These are phyloP conservation scores for Vanessa atalanta DNA, from an alignment of 1,140 invertebrate genomes.

Conservation along the genomic window DNA sequence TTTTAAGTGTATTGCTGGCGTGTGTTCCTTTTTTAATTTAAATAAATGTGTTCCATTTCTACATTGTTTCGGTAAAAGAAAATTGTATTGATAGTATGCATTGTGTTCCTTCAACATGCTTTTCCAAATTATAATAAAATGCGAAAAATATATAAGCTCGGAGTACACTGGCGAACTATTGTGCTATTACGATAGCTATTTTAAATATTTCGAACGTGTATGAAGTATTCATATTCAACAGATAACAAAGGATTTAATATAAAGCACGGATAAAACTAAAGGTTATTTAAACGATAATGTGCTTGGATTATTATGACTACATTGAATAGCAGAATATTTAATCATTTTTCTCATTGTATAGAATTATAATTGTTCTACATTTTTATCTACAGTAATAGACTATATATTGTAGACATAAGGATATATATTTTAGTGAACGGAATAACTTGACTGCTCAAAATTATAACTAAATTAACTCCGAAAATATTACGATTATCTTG, in stretches of 20 bases:
- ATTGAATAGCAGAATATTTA: slow-evolving; percentile 7
- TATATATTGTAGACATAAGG: neutral
- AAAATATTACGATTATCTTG: too few species aligned
- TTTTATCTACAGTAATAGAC: neutral
- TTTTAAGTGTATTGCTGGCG: slow-evolving; percentile 75
- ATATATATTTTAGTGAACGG: neutral
- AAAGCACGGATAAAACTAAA: neutral
- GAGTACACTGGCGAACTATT: neutral
- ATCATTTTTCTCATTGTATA: slow-evolving; percentile 4
- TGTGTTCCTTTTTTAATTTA: slow-evolving; percentile 70
- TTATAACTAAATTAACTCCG: too few species aligned
- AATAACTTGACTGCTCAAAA: neutral
- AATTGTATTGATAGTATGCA: slow-evolving; percentile 46
- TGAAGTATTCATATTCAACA: slow-evolving; percentile 3
- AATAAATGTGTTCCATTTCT: slow-evolving; percentile 62
- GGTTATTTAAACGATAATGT: slow-evolving; percentile 3
- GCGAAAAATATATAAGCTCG: neutral
- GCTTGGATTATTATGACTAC: neutral
- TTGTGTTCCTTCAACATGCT: slow-evolving; percentile 23
- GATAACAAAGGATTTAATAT: slow-evolving; percentile 4
- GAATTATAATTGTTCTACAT: slow-evolving; percentile 6
- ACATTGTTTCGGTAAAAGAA: slow-evolving; percentile 43
- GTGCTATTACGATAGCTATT: neutral
- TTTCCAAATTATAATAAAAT: slow-evolving; percentile 22
- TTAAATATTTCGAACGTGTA: slow-evolving; percentile 1